These are phyloP conservation scores for Acropora yongei DNA, from an alignment of 64 coral and sea anemone species.

Conservation along the genomic window DNA sequence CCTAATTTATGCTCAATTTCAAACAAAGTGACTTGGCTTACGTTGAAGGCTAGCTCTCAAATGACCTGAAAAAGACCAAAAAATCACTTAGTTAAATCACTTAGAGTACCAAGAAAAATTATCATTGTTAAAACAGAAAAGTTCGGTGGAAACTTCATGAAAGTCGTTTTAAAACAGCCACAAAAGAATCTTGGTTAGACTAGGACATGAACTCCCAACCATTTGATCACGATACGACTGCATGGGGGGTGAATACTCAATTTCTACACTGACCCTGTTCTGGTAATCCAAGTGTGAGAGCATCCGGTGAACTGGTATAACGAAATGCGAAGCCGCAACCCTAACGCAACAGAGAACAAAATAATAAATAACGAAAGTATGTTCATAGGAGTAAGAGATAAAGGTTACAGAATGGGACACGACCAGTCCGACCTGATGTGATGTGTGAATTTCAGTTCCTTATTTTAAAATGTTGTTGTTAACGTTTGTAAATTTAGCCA, in stretches of 20 bases:
- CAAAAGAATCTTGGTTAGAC: too few species aligned
- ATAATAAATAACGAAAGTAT: background rate
- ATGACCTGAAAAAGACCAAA: conserved; percentile 30
- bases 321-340: conserved; percentile 98
- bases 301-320: conserved; percentile 84
- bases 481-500: too few species aligned
- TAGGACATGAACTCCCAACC: too few species aligned
- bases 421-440: too few species aligned
- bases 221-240: too few species aligned
- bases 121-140: too few species aligned
- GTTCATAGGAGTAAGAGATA: background rate
- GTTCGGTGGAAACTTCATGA: too few species aligned
- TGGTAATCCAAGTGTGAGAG: conserved; percentile 70
- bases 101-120: background rate
- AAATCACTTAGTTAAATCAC: background rate
- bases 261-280: conserved; percentile 64
- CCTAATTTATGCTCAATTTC: too few species aligned
- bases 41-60: conserved; percentile 67
- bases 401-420: background rate
- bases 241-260: too few species aligned
- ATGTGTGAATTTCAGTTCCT: too few species aligned
- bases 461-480: too few species aligned
- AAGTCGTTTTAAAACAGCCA: too few species aligned
- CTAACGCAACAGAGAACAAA: conserved; percentile 9
- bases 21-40: conserved; percentile 3